Percentiles rank a stretch among this genome's conserved stretches.
These are phyloP conservation scores for Prorops nasuta DNA, from an alignment of 1,140 invertebrate species.

Conservation along the genomic window DNA sequence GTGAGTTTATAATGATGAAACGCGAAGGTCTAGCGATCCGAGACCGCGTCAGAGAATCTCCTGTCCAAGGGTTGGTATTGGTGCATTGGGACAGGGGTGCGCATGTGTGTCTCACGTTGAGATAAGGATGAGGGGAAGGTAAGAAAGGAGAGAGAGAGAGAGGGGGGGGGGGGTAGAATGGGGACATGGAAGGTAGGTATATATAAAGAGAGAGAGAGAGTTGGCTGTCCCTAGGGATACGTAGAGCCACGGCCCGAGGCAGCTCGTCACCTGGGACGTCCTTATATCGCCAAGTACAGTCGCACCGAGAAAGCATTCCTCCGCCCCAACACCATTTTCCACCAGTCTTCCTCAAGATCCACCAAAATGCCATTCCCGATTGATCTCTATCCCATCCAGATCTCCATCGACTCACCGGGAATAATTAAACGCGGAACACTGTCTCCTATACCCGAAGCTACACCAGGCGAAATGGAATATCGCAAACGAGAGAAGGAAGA, in stretches of 20 bases:
- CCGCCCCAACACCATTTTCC: neutral
- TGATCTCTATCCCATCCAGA: neutral
- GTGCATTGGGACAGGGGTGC: neutral
- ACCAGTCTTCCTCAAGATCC: neutral
- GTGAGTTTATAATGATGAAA: slow-evolving; percentile 43
- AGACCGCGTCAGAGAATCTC: slow-evolving; percentile 30
- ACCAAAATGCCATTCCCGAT: neutral
- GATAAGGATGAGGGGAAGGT: slow-evolving; percentile 4
- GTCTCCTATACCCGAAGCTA: too few relatives aligned
- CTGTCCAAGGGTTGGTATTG: slow-evolving; percentile 11
- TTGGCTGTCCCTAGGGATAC: slow-evolving; percentile 42
- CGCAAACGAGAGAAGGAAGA: too few relatives aligned
- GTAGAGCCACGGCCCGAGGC: slow-evolving; percentile 50
- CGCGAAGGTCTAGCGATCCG: slow-evolving; percentile 33
- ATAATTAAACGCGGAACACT: too few relatives aligned
- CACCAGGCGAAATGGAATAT: too few relatives aligned
- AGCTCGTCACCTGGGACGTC: slow-evolving; percentile 52
- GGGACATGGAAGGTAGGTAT: slow-evolving; percentile 8
- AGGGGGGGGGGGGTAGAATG: slow-evolving; percentile 11
- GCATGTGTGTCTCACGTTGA: neutral
- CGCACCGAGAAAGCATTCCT: slow-evolving; percentile 38
- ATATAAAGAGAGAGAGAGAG: slow-evolving; percentile 28
- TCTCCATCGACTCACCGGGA: too few relatives aligned
- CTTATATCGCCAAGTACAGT: slow-evolving; percentile 52
- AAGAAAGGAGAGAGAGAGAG: slow-evolving; percentile 5